Evolutionary conservation across 1,140 invertebrate species (phyloP), one percentile per base, ranked within the genome.

Genomic region (Dreissena rostriformis): DNA sequence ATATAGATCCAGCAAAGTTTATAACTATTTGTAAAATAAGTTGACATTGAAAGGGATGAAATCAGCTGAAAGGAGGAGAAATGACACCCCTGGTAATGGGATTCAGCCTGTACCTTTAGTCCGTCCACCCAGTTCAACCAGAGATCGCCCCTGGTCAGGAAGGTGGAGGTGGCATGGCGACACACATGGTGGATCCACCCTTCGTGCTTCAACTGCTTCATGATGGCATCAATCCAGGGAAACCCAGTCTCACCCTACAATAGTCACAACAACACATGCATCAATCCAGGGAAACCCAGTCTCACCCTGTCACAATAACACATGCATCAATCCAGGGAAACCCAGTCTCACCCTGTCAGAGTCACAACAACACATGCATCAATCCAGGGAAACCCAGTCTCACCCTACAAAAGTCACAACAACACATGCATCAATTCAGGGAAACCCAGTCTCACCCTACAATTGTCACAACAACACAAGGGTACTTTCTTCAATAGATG

Each of bases 61-160:
- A 57, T 57, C 12, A 14, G 19, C 19, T 57, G 53, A 12, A 57
- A 57, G 19, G 19, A 19, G 53, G 12, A 14, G 53, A 57, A 57
- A 57, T 57, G 12, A 57, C 53, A 57, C 19, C 12, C 12, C 53
- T 57, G 53, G 12, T 12, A 14, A 14, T 14, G 53, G 53, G 19
- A 73, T 22, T 8, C 2, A 8, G 39, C 5, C 89, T 95, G 95
- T 90, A 96, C 95, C 85, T 95, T 92, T 29, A 96, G 89, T 1
- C 96, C 96, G 79, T 95, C 94, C 86, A 95, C 96, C 96, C 96
- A 97, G 84, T 94, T 95, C 17, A 96, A 94, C 96, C 96, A 96
- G 24, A 96, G 94, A 17, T 96, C 96, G 24, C 96, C 96, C 28
- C 96, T 93, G 0, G 96, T 96, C 1, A 97, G 93, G 91, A 96